A percentile compares a stretch with the other conserved stretches of the same genome.
Conservation (phyloP, 2,797 vertebrate genomes). For the Acipenser transmontanus region DNA sequence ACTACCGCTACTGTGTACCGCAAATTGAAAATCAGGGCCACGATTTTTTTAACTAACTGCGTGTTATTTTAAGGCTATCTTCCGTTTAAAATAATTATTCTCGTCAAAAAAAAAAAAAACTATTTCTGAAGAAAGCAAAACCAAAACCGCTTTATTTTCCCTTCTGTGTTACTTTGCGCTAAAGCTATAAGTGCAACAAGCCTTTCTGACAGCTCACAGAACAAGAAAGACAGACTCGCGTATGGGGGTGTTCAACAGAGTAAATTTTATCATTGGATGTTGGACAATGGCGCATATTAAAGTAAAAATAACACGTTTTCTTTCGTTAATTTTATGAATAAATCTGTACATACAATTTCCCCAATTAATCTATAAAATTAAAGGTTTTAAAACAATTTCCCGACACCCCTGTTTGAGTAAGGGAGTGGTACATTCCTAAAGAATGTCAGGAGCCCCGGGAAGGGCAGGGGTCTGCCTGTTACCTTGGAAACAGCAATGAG, state of each 20-base stretch:
- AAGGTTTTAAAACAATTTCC: neutral
- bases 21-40: too few relatives aligned
- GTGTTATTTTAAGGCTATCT: neutral
- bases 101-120: constrained; percentile 11
- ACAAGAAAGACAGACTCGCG: constrained; percentile 31
- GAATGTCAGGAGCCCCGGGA: constrained; percentile 55
- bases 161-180: constrained; percentile 46
- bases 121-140: constrained; percentile 12
- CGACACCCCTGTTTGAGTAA: constrained; percentile 18
- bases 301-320: too few relatives aligned
- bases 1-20: too few relatives aligned
- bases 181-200: constrained; percentile 67
- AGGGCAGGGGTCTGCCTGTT: constrained; percentile 67
- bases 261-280: too few relatives aligned
- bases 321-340: too few relatives aligned
- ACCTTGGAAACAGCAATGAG: constrained; percentile 63
- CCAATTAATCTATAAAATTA: too few relatives aligned
- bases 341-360: too few relatives aligned
- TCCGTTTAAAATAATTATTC: neutral
- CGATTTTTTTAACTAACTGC: too few relatives aligned
- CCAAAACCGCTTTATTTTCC: constrained; percentile 25
- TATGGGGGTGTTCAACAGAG: constrained; percentile 24
- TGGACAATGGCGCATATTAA: too few relatives aligned
- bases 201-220: constrained; percentile 67
- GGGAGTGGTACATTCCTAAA: constrained; percentile 53